Base-by-base conservation (phyloP, 2,888 invertebrate species). In the Eristalinus sepulchralis region DNA sequence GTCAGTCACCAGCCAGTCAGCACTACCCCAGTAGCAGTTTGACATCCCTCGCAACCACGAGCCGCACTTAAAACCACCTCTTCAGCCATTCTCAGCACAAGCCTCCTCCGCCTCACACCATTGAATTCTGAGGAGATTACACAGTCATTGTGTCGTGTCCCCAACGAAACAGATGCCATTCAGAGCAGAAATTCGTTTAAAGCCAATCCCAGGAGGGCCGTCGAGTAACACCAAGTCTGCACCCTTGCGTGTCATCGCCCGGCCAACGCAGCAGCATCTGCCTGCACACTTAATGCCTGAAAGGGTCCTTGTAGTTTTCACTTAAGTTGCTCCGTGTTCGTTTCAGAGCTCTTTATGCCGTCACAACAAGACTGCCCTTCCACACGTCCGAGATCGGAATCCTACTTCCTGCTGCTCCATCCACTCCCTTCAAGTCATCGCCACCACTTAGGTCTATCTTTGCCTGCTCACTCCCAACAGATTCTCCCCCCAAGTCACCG, bases 371-470 rank as follows among this genome's bases (percentile, higher is more conserved):
- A 6, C 39, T 39, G 39, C 39, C 39, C 39, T 39, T 39, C 39
- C 39, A 47, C 11, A n/a, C 20, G 24, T 53, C 33, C 33, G 9
- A 17, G 20, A 2, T 55, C 55, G n/a, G 1, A 70, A 20, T 47
- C 72, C 72, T 62, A 31, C 47, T 22, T 53, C 13, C 36, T 17
- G 33, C 20, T 53, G 36, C 47, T 47, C 1, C n/a, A n/a, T 0
- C 4, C n/a, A n/a, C 39, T 39, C 39, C n/a, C n/a, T 47, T 1
- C 34, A 34, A 34, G 34, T 34, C 34, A 34, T 47, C 39, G n/a
- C 5, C n/a, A 67, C 60, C 79, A 72, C 79, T 79, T 67, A 72
- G 59, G 66, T 59, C 71, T 59, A 66, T 72, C 78, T 71, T 11
- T 27, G 27, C 27, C 36, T 31, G 59, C 39, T 33, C 24, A 47